Evolutionary conservation across 2,797 vertebrate species (phyloP).

Genomic region (Dermochelys coriacea): DNA sequence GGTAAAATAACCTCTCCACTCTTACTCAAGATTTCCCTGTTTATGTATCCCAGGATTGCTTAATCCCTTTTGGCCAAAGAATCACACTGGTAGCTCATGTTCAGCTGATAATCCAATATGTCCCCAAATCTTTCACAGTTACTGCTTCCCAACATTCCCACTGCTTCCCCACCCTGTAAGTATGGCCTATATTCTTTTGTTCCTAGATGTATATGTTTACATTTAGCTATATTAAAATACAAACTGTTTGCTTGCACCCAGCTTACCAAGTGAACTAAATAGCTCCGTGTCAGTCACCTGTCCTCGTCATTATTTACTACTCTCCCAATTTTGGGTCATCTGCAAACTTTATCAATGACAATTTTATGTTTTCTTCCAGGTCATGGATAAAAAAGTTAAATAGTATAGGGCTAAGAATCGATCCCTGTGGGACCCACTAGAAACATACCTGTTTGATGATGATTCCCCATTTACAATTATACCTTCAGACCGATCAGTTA

Average conservation of each 20-base stretch:
- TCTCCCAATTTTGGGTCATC: background rate
- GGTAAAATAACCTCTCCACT: background rate
- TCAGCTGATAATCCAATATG: background rate
- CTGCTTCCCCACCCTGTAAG: background rate
- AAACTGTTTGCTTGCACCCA: background rate
- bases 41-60: background rate
- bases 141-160: background rate
- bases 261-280: background rate
- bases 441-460: background rate
- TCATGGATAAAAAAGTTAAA: background rate
- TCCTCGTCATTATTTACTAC: too few relatives aligned
- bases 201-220: background rate
- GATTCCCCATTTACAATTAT: background rate
- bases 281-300: too few relatives aligned
- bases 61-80: background rate
- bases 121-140: background rate
- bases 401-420: background rate
- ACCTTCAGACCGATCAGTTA: too few relatives aligned
- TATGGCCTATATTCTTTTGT: background rate
- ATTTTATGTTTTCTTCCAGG: background rate
- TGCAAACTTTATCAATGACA: background rate
- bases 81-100: background rate
- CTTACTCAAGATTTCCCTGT: background rate
- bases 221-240: background rate
- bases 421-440: background rate